Evolutionary conservation across 1,140 invertebrate genomes (phyloP).

Genomic region (Mylabris phalerata): DNA sequence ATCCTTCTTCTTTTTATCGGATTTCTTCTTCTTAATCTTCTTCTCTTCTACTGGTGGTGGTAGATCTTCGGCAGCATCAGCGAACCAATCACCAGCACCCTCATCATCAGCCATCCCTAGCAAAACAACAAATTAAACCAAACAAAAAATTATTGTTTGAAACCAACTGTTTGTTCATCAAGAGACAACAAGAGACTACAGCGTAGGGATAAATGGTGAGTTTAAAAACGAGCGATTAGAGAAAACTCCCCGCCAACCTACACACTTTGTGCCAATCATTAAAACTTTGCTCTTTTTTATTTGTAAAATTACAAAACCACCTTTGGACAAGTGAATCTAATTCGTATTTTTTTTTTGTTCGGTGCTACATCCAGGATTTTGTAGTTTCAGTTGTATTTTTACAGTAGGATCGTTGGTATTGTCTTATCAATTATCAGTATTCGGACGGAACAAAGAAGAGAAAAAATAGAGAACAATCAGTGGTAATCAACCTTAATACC

Average conservation of each 20-base stretch:
- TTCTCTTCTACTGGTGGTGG: neutral
- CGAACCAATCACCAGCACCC: conserved; percentile 23
- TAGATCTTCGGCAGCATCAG: conserved; percentile 14
- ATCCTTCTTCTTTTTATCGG: neutral
- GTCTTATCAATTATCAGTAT: too few species aligned
- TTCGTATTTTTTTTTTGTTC: too few species aligned
- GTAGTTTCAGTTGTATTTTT: too few species aligned
- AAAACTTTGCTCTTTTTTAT: neutral
- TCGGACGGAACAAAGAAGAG: too few species aligned
- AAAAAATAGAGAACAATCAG: too few species aligned
- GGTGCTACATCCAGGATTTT: too few species aligned
- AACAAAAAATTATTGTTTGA: neutral
- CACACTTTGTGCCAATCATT: neutral
- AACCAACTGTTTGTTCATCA: neutral
- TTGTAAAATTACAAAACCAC: neutral
- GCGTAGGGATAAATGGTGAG: neutral
- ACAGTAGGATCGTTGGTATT: too few species aligned
- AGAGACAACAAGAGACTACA: neutral
- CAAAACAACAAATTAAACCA: neutral
- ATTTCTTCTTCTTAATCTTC: neutral
- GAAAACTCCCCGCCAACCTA: neutral
- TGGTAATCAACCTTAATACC: conserved; percentile 1
- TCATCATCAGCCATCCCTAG: conserved; percentile 13
- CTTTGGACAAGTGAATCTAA: neutral
- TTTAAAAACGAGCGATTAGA: neutral